These are phyloP conservation scores for Cyprinodon variegatus DNA, from an alignment of 2,113 vertebrate genomes.

Conservation along the genomic window DNA sequence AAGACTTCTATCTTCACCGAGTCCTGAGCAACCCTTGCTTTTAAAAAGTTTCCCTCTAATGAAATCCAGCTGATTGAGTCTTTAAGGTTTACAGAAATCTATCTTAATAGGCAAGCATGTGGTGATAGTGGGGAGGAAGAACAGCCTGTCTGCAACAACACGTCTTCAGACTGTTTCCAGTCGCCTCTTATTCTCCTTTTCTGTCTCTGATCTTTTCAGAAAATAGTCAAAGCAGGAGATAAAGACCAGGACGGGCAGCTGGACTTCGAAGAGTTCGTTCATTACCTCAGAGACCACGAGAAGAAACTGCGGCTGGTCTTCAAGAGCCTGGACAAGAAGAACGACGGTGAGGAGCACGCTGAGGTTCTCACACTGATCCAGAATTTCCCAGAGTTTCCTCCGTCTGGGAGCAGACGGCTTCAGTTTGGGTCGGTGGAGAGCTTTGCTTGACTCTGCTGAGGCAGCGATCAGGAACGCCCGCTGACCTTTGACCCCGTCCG, in stretches of 20 bases:
- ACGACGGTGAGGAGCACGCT: conserved; percentile 83
- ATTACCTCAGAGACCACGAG: conserved; percentile 95
- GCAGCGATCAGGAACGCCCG: neutral
- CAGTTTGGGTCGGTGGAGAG: neutral
- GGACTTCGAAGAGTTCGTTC: conserved; percentile 96
- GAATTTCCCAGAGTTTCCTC: too few species aligned
- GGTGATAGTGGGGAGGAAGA: too few species aligned
- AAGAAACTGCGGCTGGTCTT: conserved; percentile 96
- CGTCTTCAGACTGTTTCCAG: neutral
- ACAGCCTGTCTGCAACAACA: too few species aligned
- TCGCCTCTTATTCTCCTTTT: neutral
- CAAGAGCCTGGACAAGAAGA: conserved; percentile 96
- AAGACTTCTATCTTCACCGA: too few species aligned
- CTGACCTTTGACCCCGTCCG: neutral
- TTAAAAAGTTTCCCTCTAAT: too few species aligned
- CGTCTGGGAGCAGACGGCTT: neutral
- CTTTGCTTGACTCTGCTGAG: too few species aligned
- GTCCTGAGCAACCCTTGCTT: too few species aligned
- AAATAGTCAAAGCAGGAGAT: conserved; percentile 95
- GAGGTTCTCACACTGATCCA: too few species aligned
- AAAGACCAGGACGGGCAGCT: conserved; percentile 94
- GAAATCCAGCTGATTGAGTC: too few species aligned
- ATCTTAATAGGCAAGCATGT: too few species aligned
- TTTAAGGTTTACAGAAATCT: too few species aligned
- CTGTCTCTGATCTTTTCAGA: conserved; percentile 74